Evolutionary conservation across 2,797 vertebrate genomes (phyloP).

Genomic region (Lophotriccus pileatus): DNA sequence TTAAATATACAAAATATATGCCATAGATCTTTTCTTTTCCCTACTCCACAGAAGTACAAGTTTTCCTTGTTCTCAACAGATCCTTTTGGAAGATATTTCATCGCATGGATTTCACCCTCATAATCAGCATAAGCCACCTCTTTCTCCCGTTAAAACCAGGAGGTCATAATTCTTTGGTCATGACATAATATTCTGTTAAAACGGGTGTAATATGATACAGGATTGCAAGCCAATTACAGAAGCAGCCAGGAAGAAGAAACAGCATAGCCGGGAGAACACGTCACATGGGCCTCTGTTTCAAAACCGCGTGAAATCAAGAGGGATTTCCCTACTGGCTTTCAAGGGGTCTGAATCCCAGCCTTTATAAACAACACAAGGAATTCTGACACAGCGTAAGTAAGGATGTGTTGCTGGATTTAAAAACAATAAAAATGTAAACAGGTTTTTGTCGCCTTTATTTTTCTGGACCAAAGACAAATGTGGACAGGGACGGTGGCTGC

Average conservation of each 20-base stretch:
- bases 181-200: slow-evolving; percentile 68
- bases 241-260: slow-evolving; percentile 39
- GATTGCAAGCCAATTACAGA: slow-evolving; percentile 58
- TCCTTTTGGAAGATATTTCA: slow-evolving; percentile 75
- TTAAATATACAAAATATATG: slow-evolving; percentile 83
- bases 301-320: neutral
- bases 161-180: slow-evolving; percentile 79
- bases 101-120: slow-evolving; percentile 63
- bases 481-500: neutral
- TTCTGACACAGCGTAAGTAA: neutral
- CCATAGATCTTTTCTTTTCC: slow-evolving; percentile 48
- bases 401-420: slow-evolving; percentile 24
- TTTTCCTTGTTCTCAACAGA: slow-evolving; percentile 62
- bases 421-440: slow-evolving; percentile 57
- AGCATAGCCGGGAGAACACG: neutral
- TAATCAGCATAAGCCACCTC: slow-evolving; percentile 67
- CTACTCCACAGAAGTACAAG: slow-evolving; percentile 60
- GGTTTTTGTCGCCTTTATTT: slow-evolving; percentile 21
- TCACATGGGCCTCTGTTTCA: neutral
- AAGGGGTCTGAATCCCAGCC: slow-evolving; percentile 14
- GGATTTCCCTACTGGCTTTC: slow-evolving; percentile 36
- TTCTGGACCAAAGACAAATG: slow-evolving; percentile 11
- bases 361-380: slow-evolving; percentile 20
- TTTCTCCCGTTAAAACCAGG: slow-evolving; percentile 71
- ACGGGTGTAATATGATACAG: slow-evolving; percentile 44